Evolutionary conservation across 2,797 vertebrate species (phyloP), one percentile per base, ranked within the genome.

Genomic region (Gouania willdenowi): DNA sequence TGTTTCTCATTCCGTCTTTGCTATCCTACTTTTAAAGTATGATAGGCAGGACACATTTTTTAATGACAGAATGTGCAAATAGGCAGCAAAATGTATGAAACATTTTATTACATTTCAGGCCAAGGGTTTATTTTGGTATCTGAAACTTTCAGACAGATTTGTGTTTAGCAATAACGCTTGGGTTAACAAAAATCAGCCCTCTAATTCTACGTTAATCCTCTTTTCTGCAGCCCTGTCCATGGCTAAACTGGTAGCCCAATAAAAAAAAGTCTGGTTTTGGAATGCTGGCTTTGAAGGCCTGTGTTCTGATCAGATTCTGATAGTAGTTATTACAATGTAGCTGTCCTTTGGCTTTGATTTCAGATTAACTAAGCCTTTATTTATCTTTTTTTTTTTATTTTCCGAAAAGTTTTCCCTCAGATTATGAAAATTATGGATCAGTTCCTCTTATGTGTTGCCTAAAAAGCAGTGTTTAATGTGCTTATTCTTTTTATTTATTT

Each of bases 201-300:
- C 59, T 77, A 79, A 77, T 75, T 78, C 77, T 65, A 62, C 37
- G 38, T 65, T 81, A 82, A 81, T 84, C 79, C 75, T 80, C 62
- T 82, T 83, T 79, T 39, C 77, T 63, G 62, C 56, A 46, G 49
- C 41, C 46, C 41, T 41, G 41, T 59, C 46, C 67, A 24, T 39
- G 40, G 54, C 51, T 33, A 49, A 64, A 54, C 63, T 3, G 26
- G 40, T 39, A 25, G 52, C 41, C 58, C 36, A 1, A 1, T 60
- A 68, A 62, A 69, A 75, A 71, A 55, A 30, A 56, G 64, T 36
- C 17, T 7, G 26, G 32, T 41, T 66, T 59, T 43, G 57, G 58
- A 67, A 58, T 44, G 8, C 38, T 43, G 50, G 20, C 56, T 68
- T 70, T 68, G 50, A 73, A 66, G 48, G 72, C 51, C 13, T n/a